A percentile compares a stretch with the other conserved stretches of the same genome.
phyloP scores from a whole-genome alignment of 2,888 invertebrate genomes.

The Cheiracanthium punctorium region DNA sequence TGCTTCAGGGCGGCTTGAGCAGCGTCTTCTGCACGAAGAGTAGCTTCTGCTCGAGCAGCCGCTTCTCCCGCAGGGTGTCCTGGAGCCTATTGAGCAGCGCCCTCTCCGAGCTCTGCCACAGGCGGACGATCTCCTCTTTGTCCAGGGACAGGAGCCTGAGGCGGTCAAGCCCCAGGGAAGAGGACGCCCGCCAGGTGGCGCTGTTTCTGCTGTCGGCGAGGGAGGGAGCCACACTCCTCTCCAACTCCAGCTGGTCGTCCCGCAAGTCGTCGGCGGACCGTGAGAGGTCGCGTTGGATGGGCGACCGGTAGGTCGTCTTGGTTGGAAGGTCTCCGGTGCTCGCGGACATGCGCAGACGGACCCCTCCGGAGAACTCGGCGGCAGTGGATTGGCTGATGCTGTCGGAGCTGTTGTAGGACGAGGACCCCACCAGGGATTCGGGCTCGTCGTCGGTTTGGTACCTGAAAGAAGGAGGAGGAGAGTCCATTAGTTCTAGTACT shows the following conservation, averaged over 20 bases:
- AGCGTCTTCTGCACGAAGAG: slow-evolving; percentile 72
- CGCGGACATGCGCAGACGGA: slow-evolving; percentile 37
- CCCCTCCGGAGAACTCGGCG: background rate
- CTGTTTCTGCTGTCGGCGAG: slow-evolving; percentile 34
- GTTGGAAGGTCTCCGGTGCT: slow-evolving; percentile 44
- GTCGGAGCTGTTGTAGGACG: slow-evolving; percentile 9
- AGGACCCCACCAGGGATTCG: slow-evolving; percentile 28
- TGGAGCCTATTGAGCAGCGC: slow-evolving; percentile 84
- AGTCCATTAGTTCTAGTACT: background rate
- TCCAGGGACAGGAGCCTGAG: slow-evolving; percentile 79
- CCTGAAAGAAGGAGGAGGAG: background rate
- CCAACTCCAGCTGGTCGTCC: background rate
- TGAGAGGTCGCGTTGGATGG: too few species aligned
- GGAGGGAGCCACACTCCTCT: slow-evolving; percentile 17
- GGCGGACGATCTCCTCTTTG: slow-evolving; percentile 84
- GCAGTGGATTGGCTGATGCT: slow-evolving; percentile 30
- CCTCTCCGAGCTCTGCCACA: slow-evolving; percentile 87
- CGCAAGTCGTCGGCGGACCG: slow-evolving; percentile 51
- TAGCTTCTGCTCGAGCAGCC: slow-evolving; percentile 74
- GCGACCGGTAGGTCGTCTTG: background rate
- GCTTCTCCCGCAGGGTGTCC: slow-evolving; percentile 83
- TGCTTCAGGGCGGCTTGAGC: slow-evolving; percentile 68
- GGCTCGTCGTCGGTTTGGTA: slow-evolving; percentile 36
- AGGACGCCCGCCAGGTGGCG: slow-evolving; percentile 29
- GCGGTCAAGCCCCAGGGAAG: slow-evolving; percentile 72